Evolutionary conservation across 2,888 invertebrate species (phyloP), one percentile per base, ranked within the genome.

Genomic region (Rhopalosiphum nymphaeae): DNA sequence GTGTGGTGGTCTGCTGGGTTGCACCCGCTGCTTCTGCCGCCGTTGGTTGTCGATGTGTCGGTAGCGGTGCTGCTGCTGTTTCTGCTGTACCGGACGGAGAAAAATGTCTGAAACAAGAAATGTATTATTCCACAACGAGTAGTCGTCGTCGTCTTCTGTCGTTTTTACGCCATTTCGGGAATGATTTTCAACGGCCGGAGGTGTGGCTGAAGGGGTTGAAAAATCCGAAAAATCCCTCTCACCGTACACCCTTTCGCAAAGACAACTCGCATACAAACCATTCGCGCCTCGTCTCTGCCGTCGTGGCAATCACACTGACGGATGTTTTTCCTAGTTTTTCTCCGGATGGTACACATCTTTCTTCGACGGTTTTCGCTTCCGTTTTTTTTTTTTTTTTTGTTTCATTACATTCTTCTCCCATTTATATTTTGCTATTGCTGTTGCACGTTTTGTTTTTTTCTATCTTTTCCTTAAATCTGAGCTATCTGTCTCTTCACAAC

Each of bases 91-190:
- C 44, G 86, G 93, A 93, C 93, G 56, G 57, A 85, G 90, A 90
- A 90, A 93, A 93, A 93, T 86, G 93, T 90, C 56, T 86, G 61
- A 85, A 85, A 61, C 90, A 61, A 85, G 89, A 93, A 93, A 85
- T 89, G 42, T 89, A 85, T 85, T 93, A 86, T 61, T 36, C 26
- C n/a, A n/a, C 67, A 11, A 29, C 61, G 67, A 67, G 36, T 21
- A n/a, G 36, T 21, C 44, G 67, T 91, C 67, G 46, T 49, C 36
- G 67, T 78, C 25, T 67, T n/a, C n/a, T 67, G n/a, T 21, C 56
- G 36, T 56, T 56, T 91, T 86, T 36, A 3, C 91, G 13, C 13
- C 42, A 46, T 84, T 16, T 4, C 56, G 4, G 25, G 36, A 13
- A 85, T 44, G 44, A 1, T 44, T 91, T 86, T 92, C 9, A 56